Base-by-base conservation (phyloP, 2,113 vertebrate genomes). In the Plotosus lineatus region DNA sequence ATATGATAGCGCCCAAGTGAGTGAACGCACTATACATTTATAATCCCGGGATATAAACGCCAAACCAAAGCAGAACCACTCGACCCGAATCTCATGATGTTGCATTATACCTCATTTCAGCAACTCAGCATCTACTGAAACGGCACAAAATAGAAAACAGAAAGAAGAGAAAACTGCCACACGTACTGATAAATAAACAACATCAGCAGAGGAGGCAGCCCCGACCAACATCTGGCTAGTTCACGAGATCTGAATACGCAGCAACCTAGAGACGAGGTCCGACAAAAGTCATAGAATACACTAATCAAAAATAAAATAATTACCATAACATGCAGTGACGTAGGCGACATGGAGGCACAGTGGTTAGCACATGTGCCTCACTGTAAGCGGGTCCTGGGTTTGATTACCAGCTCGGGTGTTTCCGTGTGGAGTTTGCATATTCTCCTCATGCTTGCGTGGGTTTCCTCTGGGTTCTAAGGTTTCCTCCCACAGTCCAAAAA, bases 111-210 rank as follows among this genome's bases (percentile, higher is more conserved):
- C 26, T 44, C 11, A 44, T 44, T 26, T 44, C 40, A 46, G 40
- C 66, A 46, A 46, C 28, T 69, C 66, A 46, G 66, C 66, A 46
- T 38, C n/a, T 38, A 66, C 40, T 69, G 66, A 46, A 44, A 46
- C 40, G 46, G 40, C 66, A 46, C 40, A 46, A 69, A 46, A 0
- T 8, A 11, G 26, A 3, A 42, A 68, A 42, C 38, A 68, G 3
- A 4, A 19, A 38, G 36, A 63, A 63, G 31, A 40, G 12, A 44
- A 69, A 46, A 17, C 66, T 69, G 66, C 23, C 46, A n/a, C 28
- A 46, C 46, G 42, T 7, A 46, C 40, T 12, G 8, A 46, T 28
- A 46, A 69, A 69, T 28, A 69, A 26, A 69, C 66, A 44, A 40
- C n/a, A 46, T 69, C 66, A 46, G 66, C 66, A 69, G 0, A 15